Percentiles rank a stretch among this genome's conserved stretches.
Evolutionary conservation across 2,113 vertebrate genomes (phyloP).

Genomic region (Myotis brandtii): DNA sequence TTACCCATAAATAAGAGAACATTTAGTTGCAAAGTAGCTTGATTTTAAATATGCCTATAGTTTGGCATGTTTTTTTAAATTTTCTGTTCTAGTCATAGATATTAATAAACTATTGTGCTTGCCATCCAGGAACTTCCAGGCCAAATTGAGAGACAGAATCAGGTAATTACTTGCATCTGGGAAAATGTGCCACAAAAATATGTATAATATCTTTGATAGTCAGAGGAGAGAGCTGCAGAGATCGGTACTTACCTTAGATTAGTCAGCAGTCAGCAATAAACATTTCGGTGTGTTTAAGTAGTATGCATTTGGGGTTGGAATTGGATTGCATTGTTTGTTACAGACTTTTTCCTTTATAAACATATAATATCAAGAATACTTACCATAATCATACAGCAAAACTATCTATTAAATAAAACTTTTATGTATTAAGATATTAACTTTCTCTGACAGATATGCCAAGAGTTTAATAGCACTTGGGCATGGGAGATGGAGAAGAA

Average conservation of each 20-base stretch:
- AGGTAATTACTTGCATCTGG: slow-evolving; percentile 12
- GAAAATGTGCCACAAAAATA: not conserved
- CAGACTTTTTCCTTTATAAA: slow-evolving; percentile 11
- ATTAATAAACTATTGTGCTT: not conserved
- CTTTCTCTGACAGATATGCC: slow-evolving; percentile 92
- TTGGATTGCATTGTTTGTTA: slow-evolving; percentile 6
- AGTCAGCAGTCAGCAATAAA: not conserved
- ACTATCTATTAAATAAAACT: slow-evolving; percentile 4
- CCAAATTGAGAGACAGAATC: not conserved
- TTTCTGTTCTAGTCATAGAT: not conserved
- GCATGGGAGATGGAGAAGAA: slow-evolving; percentile 99
- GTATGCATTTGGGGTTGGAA: not conserved
- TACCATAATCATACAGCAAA: not conserved
- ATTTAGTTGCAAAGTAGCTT: not conserved
- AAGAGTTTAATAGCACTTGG: slow-evolving; percentile 97
- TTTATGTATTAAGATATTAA: slow-evolving; percentile 44
- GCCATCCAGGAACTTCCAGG: not conserved
- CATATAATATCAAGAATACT: slow-evolving; percentile 7
- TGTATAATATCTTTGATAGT: not conserved
- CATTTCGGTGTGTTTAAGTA: slow-evolving; percentile 30
- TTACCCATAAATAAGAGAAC: not conserved
- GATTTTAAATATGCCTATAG: not conserved
- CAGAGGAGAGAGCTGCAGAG: not conserved
- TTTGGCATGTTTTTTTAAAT: not conserved
- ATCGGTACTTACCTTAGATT: not conserved